Percentiles rank a stretch among this genome's conserved stretches.
These are phyloP conservation scores for Volucella zonaria DNA, from an alignment of 2,888 invertebrate genomes.

Conservation along the genomic window DNA sequence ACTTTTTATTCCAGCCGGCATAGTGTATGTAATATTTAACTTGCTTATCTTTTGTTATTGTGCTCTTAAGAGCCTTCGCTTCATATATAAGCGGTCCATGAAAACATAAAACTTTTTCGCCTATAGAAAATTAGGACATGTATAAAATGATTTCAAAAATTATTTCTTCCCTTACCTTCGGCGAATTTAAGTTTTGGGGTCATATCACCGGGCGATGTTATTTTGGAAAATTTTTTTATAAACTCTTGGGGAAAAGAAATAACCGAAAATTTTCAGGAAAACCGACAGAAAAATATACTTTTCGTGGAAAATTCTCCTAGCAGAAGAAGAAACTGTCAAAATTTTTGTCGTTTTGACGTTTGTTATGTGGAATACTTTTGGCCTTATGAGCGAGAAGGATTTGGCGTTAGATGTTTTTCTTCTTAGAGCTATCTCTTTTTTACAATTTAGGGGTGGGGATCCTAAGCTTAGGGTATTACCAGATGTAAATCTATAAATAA, in stretches of 20 bases:
- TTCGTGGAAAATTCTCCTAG: conserved; percentile 52
- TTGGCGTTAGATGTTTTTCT: conserved; percentile 22
- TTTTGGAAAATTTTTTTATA: conserved; percentile 73
- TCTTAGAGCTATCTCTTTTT: too few relatives aligned
- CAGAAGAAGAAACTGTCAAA: conserved; percentile 50
- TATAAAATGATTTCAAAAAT: conserved; percentile 30
- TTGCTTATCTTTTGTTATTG: conserved; percentile 92
- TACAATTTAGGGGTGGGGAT: too few relatives aligned
- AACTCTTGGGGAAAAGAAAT: conserved; percentile 6
- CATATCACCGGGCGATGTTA: conserved; percentile 83
- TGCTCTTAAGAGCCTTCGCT: conserved; percentile 95
- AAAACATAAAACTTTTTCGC: conserved; percentile 96
- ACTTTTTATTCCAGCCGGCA: conserved; percentile 99
- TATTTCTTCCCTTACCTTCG: conserved; percentile 85
- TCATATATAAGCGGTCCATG: conserved; percentile 98
- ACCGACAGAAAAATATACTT: conserved; percentile 19
- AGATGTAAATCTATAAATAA: too few relatives aligned
- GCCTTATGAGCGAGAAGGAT: neutral
- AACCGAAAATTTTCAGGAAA: conserved; percentile 30
- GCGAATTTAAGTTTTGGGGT: conserved; percentile 88
- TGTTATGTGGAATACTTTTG: conserved; percentile 11
- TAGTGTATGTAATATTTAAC: conserved; percentile 97
- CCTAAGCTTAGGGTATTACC: too few relatives aligned
- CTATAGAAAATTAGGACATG: conserved; percentile 82
- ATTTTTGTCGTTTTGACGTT: conserved; percentile 37